Percentiles rank a stretch among this genome's conserved stretches.
Conservation (phyloP, 2,888 invertebrate genomes). For the Xestia xanthographa region DNA sequence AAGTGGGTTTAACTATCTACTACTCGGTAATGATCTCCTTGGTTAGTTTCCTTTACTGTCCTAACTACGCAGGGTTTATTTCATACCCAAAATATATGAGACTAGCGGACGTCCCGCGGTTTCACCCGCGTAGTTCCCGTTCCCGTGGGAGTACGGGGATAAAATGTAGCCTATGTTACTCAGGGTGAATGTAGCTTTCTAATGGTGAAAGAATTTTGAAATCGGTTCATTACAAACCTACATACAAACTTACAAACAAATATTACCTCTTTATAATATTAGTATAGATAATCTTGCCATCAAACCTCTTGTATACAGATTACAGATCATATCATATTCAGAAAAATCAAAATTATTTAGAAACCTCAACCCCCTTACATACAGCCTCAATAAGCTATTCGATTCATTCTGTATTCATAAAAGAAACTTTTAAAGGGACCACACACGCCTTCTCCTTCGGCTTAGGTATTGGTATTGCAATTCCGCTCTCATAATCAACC, state of each 20-base stretch:
- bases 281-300: background rate
- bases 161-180: too few relatives aligned
- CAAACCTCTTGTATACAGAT: background rate
- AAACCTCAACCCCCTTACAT: constrained; percentile 20
- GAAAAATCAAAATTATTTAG: constrained; percentile 31
- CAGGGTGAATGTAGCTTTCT: too few relatives aligned
- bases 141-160: too few relatives aligned
- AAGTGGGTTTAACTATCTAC: background rate
- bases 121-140: too few relatives aligned
- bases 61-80: background rate
- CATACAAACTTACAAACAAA: too few relatives aligned
- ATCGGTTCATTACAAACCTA: too few relatives aligned
- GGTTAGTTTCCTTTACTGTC: background rate
- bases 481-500: constrained; percentile 68
- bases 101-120: too few relatives aligned
- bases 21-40: background rate
- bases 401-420: constrained; percentile 59
- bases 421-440: constrained; percentile 55
- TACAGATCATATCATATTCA: constrained; percentile 15
- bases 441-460: constrained; percentile 22
- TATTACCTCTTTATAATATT: too few relatives aligned
- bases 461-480: constrained; percentile 26
- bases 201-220: too few relatives aligned
- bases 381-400: constrained; percentile 39
- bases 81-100: background rate